phyloP scores from a whole-genome alignment of 1,140 invertebrate genomes.

The Melipona quadrifasciata region DNA sequence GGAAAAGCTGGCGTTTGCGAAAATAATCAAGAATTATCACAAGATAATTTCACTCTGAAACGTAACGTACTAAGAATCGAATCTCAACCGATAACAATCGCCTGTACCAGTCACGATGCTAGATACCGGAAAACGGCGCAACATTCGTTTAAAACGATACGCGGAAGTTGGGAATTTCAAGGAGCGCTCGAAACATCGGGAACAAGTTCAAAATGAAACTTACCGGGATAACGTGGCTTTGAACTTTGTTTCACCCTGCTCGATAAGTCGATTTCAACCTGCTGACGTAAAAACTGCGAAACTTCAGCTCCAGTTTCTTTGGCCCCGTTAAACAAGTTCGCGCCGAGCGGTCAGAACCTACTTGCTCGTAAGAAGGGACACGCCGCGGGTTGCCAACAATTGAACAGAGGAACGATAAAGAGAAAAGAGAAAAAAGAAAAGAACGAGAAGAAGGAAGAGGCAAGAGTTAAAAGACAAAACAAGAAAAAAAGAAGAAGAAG shows the following conservation, averaged over 20 bases:
- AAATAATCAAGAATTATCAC: too few relatives aligned
- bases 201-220: slow-evolving; percentile 54
- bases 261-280: slow-evolving; percentile 62
- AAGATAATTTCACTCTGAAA: too few relatives aligned
- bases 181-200: neutral
- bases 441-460: neutral
- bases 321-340: slow-evolving; percentile 66
- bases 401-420: neutral
- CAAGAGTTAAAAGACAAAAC: neutral
- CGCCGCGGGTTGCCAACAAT: slow-evolving; percentile 55
- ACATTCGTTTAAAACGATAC: neutral
- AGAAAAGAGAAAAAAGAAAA: neutral
- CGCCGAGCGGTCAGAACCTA: slow-evolving; percentile 42
- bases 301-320: slow-evolving; percentile 64
- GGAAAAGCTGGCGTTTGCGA: too few relatives aligned
- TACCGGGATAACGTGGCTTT: slow-evolving; percentile 57
- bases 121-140: too few relatives aligned
- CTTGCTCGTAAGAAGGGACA: slow-evolving; percentile 34
- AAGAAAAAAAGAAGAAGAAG: too few relatives aligned
- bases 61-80: neutral
- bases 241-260: slow-evolving; percentile 64
- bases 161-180: neutral
- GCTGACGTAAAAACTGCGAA: slow-evolving; percentile 60
- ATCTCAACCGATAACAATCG: neutral
- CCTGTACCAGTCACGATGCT: neutral